Evolutionary conservation across 2,888 invertebrate species (phyloP).

Genomic region (Hermodice carunculata): DNA sequence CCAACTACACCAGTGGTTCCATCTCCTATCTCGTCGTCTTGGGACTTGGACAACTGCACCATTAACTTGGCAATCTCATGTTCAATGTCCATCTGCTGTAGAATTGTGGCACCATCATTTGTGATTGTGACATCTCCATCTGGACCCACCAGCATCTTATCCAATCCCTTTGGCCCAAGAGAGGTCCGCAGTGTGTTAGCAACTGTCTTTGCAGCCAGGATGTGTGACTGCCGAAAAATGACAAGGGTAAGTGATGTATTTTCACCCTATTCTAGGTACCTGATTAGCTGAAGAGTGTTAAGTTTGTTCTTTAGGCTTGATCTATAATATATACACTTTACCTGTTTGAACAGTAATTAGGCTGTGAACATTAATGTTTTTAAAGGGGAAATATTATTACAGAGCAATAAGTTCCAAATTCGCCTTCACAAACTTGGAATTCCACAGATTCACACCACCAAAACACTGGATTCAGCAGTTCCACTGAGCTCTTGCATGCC

Average conservation of each 20-base stretch:
- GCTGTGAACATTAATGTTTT: too few relatives aligned
- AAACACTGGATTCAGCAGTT: too few relatives aligned
- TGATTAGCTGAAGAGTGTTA: too few relatives aligned
- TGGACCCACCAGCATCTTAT: constrained; percentile 96
- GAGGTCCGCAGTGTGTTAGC: constrained; percentile 91
- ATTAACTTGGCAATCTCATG: constrained; percentile 98
- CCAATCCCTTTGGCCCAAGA: constrained; percentile 92
- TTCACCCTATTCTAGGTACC: background rate
- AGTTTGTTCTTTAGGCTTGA: too few relatives aligned
- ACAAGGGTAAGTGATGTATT: background rate
- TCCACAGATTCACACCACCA: too few relatives aligned
- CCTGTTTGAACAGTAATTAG: too few relatives aligned
- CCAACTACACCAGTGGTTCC: constrained; percentile 98
- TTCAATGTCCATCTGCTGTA: constrained; percentile 98
- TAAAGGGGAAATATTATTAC: too few relatives aligned
- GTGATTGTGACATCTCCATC: constrained; percentile 99
- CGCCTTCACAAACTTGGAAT: too few relatives aligned
- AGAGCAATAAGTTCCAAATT: too few relatives aligned
- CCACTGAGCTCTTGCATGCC: too few relatives aligned
- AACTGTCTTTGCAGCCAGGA: constrained; percentile 94
- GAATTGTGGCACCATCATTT: constrained; percentile 99
- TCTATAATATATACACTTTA: too few relatives aligned
- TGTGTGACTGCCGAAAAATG: constrained; percentile 85
- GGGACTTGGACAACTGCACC: constrained; percentile 98
- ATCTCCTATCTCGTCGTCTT: constrained; percentile 99